Evolutionary conservation across 2,113 vertebrate genomes (phyloP).

Genomic region (Nanorana parkeri): DNA sequence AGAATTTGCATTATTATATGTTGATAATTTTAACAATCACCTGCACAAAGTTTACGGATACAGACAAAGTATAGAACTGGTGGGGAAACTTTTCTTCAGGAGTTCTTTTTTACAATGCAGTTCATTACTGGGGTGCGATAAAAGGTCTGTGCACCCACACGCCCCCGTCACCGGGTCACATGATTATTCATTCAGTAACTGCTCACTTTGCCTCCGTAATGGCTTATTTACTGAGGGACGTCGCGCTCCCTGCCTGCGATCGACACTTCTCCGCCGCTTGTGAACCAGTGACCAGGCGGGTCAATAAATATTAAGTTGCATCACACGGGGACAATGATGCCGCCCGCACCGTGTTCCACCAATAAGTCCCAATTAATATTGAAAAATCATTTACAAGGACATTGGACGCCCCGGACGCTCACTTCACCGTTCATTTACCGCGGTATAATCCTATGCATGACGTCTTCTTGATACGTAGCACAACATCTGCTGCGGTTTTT

Average conservation of each 20-base stretch:
- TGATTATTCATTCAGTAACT: background rate
- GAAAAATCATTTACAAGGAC: background rate
- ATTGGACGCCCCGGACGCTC: background rate
- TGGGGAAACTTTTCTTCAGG: too few species aligned
- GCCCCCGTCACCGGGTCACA: background rate
- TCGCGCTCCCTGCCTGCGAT: background rate
- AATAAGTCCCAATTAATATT: background rate
- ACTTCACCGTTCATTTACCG: background rate
- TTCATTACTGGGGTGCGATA: too few species aligned
- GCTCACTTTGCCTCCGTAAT: background rate
- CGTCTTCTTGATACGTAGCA: background rate
- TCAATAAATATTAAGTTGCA: constrained; percentile 24
- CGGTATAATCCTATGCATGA: background rate
- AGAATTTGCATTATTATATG: too few species aligned
- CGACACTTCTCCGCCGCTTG: background rate
- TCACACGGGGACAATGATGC: background rate
- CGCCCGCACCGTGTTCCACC: background rate
- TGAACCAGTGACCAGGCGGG: background rate
- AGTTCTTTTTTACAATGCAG: too few species aligned
- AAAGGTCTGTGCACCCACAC: background rate
- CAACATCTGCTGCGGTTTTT: constrained; percentile 20
- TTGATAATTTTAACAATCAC: too few species aligned
- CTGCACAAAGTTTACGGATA: too few species aligned
- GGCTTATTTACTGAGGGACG: background rate
- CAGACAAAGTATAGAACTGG: too few species aligned